Evolutionary conservation across 1,140 invertebrate genomes (phyloP).

Genomic region (Trichogramma pretiosum): DNA sequence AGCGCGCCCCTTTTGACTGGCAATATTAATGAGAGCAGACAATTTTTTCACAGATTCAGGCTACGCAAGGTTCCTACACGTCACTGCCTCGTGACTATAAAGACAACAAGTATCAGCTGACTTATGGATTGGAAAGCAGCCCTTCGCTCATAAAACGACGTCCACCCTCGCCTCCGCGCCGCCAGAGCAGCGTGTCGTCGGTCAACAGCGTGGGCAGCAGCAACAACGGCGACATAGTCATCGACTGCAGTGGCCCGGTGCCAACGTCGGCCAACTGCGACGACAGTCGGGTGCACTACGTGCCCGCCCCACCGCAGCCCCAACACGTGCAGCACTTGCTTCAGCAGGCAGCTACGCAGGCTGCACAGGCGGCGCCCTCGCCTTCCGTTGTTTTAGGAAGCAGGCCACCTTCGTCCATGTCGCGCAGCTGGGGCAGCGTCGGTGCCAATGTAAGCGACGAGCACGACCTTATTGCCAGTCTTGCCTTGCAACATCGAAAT

Average conservation of each 20-base stretch:
- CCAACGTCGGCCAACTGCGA: conserved; percentile 41
- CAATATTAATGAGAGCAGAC: conserved; percentile 7
- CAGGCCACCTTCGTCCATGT: conserved; percentile 46
- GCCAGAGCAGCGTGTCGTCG: conserved; percentile 49
- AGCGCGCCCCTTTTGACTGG: too few relatives aligned
- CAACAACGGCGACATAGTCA: conserved; percentile 36
- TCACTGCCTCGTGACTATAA: conserved; percentile 43
- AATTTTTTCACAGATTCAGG: conserved; percentile 30
- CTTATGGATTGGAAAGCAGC: conserved; percentile 42
- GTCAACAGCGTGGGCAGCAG: conserved; percentile 21
- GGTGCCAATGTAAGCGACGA: conserved; percentile 46
- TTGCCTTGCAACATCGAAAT: conserved; percentile 62
- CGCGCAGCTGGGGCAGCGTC: conserved; percentile 49
- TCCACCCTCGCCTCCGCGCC: conserved; percentile 79
- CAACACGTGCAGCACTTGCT: conserved; percentile 31
- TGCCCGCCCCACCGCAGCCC: conserved; percentile 26
- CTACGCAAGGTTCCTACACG: conserved; percentile 36
- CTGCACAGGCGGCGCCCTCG: conserved; percentile 22
- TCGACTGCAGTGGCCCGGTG: conserved; percentile 45
- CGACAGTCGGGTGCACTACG: conserved; percentile 33
- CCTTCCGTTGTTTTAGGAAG: conserved; percentile 35
- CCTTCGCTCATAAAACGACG: conserved; percentile 40
- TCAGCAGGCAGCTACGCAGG: conserved; percentile 46
- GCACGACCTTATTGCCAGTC: conserved; percentile 52
- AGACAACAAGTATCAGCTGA: conserved; percentile 42